phyloP scores from a whole-genome alignment of 2,113 vertebrate genomes.

The Equus quagga region DNA sequence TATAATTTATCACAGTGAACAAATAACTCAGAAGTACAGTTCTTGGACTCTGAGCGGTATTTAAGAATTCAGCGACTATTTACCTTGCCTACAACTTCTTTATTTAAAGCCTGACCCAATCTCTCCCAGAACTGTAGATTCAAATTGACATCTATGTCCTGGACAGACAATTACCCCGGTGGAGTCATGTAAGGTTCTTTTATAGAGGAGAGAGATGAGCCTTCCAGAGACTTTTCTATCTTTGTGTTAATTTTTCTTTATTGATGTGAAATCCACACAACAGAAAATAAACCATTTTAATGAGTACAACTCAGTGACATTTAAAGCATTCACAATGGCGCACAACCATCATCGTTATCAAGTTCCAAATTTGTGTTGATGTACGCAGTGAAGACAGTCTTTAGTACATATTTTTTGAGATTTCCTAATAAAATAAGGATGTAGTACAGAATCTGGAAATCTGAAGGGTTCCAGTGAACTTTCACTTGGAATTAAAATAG shows the following conservation, averaged over 20 bases:
- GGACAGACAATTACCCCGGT: not conserved
- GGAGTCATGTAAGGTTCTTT: conserved; percentile 9
- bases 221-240: conserved; percentile 12
- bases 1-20: not conserved
- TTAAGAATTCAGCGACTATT: conserved; percentile 17
- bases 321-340: not conserved
- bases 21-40: not conserved
- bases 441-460: not conserved
- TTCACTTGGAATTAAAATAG: conserved; percentile 31
- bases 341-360: not conserved
- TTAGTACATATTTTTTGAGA: not conserved
- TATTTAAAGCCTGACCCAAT: conserved; percentile 34
- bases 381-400: not conserved
- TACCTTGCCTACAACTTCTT: conserved; percentile 39
- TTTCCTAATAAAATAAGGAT: conserved; percentile 18
- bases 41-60: not conserved
- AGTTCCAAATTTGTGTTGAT: not conserved
- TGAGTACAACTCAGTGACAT: not conserved
- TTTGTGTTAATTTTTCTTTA: not conserved
- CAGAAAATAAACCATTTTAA: not conserved
- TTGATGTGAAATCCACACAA: not conserved
- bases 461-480: not conserved
- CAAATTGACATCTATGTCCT: conserved; percentile 51
- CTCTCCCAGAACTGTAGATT: conserved; percentile 19
- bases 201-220: not conserved